Conservation (phyloP, 37 sponge, comb jelly and placozoan species). For the Geodia barretti region DNA sequence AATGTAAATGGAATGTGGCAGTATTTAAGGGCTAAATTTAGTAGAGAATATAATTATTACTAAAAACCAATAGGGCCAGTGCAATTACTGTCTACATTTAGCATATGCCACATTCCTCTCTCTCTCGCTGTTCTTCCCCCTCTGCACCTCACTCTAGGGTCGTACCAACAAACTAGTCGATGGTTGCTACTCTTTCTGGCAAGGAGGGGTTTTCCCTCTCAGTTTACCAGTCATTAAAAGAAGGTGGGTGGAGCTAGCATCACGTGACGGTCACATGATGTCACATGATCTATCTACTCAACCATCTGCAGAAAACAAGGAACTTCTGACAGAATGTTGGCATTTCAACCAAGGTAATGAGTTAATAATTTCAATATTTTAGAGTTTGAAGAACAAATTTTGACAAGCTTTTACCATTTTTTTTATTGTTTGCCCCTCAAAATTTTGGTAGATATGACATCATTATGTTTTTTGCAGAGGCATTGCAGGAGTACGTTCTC, state of each 20-base stretch:
- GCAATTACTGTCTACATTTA: no score
- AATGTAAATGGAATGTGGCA: no score
- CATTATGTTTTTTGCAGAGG: conserved; percentile 28
- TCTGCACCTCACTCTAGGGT: conserved; percentile 38
- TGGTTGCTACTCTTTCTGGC: conserved; percentile 99
- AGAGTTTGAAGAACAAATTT: neutral
- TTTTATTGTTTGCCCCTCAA: neutral
- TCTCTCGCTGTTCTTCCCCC: no score
- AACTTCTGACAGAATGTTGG: conserved; percentile 41
- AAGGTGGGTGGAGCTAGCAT: no score
- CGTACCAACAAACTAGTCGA: conserved; percentile 97
- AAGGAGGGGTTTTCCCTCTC: conserved; percentile 94
- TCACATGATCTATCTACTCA: neutral
- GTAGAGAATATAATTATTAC: no score
- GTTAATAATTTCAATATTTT: neutral
- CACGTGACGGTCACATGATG: neutral
- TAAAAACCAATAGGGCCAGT: no score
- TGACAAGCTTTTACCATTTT: neutral
- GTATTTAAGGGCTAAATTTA: no score
- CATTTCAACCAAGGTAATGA: conserved; percentile 59
- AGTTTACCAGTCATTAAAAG: conserved; percentile 51
- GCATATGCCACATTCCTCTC: no score
- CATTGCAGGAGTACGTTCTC: conserved; percentile 92
- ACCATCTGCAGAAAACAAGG: conserved; percentile 10
- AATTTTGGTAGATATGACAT: neutral